Evolutionary conservation across 2,113 vertebrate genomes (phyloP), one percentile per base, ranked within the genome.

Genomic region (Barbus barbus): DNA sequence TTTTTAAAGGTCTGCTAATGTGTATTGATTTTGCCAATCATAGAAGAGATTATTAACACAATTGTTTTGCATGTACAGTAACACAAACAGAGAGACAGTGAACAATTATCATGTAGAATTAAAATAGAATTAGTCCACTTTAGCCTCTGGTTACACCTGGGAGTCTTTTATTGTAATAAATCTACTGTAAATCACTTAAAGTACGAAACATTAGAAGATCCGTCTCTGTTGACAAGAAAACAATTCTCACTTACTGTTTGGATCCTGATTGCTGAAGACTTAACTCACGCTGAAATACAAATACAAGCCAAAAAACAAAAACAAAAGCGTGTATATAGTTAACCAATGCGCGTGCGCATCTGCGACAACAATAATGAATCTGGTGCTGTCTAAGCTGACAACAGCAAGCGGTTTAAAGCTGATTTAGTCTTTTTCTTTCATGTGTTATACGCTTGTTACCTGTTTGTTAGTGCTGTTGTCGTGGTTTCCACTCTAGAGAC

Each of bases 401-500:
- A 77, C 74, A 56, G 5, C 9, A 26, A 28, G 16, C 36, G 56
- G 2, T 44, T 79, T 20, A 79, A 41, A 44, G 8, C 12, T 28
- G 14, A 44, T 44, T 44, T 44, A 7, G 2, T 24, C 1, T 6
- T 44, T 44, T 61, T 44, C 24, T 61, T 36, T 28, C 1, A 24
- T 9, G 13, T 26, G 33, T 44, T 28, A 28, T 46, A 73, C 8
- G n/a, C 8, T 20, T 58, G 58, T 44, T 79, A 79, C 56, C 56
- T 16, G 56, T 79, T 79, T 61, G 77, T 79, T 79, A 51, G 24
- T 3, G 20, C 5, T n/a, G 78, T 81, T 67, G 61, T 24, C 41
- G 16, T 81, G 78, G 78, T 51, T 81, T 67, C 78, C 26, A 22
- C 78, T 65, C 78, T 31, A 81, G 77, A 79, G 77, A 79, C 75